Evolutionary conservation across 2,888 invertebrate species (phyloP), one percentile per base, ranked within the genome.

Genomic region (Sericinus montela): DNA sequence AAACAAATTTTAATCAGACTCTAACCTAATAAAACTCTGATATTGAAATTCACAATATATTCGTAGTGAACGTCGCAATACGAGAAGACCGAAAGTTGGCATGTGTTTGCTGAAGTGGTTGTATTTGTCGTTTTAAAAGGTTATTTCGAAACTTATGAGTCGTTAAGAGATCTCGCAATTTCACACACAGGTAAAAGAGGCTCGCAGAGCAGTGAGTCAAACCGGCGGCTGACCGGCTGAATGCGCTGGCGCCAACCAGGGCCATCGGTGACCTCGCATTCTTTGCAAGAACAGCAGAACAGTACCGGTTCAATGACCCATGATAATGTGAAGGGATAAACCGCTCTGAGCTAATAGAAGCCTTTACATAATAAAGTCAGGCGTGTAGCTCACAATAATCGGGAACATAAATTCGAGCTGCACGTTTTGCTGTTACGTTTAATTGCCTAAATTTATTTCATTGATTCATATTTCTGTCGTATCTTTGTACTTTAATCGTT

Each of bases 181-280:
- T 49, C 57, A 52, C 11, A 6, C 11, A 6, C 11, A 46, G 51
- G 44, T 52, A 52, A 54, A 42, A 53, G 49, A 56, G 46, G 30
- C 53, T 46, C 52, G 55, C 54, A 48, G 45, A 16, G 42, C 36
- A 43, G 55, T 52, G 46, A 48, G 48, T 45, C 54, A 51, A 49
- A 39, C 48, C 55, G 53, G 52, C 50, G 44, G 43, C 48, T 52
- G 52, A 38, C 48, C 53, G 52, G 53, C 48, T 48, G 45, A 19
- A 19, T 3, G 3, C 19, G 19, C 39, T 38, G 50, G 51, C 48
- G 56, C 49, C 49, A 45, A 38, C 49, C 69, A 65, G 69, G 67
- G 62, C 70, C 76, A 79, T 80, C 76, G 73, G 58, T 77, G 82
- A 79, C 82, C 81, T 83, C 83, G 84, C 83, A 84, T 84, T 83